phyloP scores from a whole-genome alignment of 2,797 vertebrate species.

The Sebastes diploproa region DNA sequence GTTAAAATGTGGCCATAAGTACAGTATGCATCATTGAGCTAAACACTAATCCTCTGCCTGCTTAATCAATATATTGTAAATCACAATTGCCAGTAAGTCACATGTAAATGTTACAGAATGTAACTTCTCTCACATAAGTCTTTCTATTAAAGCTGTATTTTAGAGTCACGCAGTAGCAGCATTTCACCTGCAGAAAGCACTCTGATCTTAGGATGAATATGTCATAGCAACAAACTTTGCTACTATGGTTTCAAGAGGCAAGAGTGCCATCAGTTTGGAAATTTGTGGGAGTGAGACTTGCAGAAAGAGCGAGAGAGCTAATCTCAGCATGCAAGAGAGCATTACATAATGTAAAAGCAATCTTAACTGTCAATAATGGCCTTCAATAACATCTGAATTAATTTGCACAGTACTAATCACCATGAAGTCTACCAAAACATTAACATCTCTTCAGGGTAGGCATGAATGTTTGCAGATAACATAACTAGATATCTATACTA shows the following conservation, averaged over 20 bases:
- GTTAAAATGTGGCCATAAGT: background rate
- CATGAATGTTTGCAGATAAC: background rate
- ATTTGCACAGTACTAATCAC: constrained; percentile 3
- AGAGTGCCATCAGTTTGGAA: too few species aligned
- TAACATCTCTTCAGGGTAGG: background rate
- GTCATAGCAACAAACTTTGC: too few species aligned
- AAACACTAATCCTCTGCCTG: background rate
- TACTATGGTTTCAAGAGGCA: background rate
- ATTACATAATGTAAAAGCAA: background rate
- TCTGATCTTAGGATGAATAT: background rate
- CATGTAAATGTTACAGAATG: background rate
- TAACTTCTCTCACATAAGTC: background rate
- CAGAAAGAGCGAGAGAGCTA: background rate
- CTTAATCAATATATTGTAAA: background rate
- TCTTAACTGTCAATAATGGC: constrained; percentile 4
- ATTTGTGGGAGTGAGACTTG: background rate
- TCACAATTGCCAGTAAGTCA: background rate
- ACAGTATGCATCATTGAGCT: too few species aligned
- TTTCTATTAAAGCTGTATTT: background rate
- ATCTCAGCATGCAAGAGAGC: background rate
- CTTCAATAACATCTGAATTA: background rate
- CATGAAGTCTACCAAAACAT: background rate
- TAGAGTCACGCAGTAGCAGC: background rate
- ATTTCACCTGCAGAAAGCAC: background rate
- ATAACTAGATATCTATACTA: background rate